Percentiles rank a stretch among this genome's conserved stretches.
Conservation (phyloP, 2,797 vertebrate genomes). For the Rhinogobio ventralis region DNA sequence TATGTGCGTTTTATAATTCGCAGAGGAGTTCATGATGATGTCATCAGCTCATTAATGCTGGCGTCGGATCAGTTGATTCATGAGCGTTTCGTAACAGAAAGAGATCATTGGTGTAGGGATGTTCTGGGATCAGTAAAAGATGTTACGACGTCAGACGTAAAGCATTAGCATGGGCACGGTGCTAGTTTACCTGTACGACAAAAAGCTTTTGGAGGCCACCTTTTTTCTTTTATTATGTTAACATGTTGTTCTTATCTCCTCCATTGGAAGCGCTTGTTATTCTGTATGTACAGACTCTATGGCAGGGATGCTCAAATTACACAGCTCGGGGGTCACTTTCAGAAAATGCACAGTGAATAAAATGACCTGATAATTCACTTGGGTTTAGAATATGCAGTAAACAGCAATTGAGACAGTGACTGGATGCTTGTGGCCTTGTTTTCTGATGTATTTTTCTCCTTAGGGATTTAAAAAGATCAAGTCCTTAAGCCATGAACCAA, state of each 20-base stretch:
- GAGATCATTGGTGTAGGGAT: conserved; percentile 19
- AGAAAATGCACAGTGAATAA: conserved; percentile 25
- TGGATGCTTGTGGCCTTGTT: not conserved
- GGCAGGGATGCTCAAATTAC: conserved; percentile 15
- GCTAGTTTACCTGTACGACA: not conserved
- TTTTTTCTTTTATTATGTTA: conserved; percentile 22
- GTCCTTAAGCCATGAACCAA: not conserved
- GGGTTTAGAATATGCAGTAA: conserved; percentile 9
- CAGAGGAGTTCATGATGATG: conserved; percentile 6
- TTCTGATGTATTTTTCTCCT: not conserved
- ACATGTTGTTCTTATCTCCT: conserved; percentile 25
- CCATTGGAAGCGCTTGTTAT: conserved; percentile 11
- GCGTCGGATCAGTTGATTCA: conserved; percentile 29
- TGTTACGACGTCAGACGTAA: not conserved
- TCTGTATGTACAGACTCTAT: not conserved
- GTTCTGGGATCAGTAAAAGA: conserved; percentile 18
- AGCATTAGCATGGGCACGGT: conserved; percentile 17
- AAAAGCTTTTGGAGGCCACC: conserved; percentile 7
- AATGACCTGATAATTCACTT: conserved; percentile 6
- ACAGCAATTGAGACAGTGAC: not conserved
- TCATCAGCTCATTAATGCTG: conserved; percentile 36
- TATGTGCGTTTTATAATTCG: conserved; percentile 18
- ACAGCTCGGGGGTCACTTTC: not conserved
- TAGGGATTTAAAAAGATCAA: conserved; percentile 3
- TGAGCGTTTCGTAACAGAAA: conserved; percentile 3